A percentile compares a stretch with the other conserved stretches of the same genome.
phyloP scores from a whole-genome alignment of 2,797 vertebrate genomes.

The Crocidura indochinensis region DNA sequence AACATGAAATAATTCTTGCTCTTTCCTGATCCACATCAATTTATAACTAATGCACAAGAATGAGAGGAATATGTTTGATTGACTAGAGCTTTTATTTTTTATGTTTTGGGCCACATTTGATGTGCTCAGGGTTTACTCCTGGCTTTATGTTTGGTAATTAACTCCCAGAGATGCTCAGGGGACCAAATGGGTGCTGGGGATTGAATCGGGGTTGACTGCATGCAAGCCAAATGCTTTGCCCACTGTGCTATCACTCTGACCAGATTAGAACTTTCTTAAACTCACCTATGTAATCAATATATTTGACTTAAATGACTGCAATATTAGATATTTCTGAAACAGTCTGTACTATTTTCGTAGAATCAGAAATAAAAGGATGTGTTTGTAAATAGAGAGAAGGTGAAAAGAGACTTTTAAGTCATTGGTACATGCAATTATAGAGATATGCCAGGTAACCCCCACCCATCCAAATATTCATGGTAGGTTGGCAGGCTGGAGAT shows the following conservation, averaged over 20 bases:
- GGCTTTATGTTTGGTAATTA: no score
- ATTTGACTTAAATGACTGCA: slow-evolving; percentile 15
- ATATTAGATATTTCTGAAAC: not conserved
- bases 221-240: no score
- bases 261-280: not conserved
- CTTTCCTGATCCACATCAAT: not conserved
- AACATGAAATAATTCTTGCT: not conserved
- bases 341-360: slow-evolving; percentile 17
- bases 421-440: slow-evolving; percentile 12
- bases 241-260: no score
- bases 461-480: not conserved
- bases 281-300: not conserved
- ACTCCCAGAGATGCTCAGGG: no score
- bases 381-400: not conserved
- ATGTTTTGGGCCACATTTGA: no score
- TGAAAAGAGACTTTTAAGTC: slow-evolving; percentile 34
- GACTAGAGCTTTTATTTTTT: not conserved
- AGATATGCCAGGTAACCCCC: not conserved
- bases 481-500: not conserved
- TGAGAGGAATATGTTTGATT: not conserved
- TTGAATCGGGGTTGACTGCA: no score
- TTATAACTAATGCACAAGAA: not conserved
- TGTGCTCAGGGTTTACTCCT: no score
- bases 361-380: slow-evolving; percentile 18
- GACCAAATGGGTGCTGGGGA: no score